A percentile compares a stretch with the other conserved stretches of the same genome.
Conservation (phyloP, 64 coral and sea anemone species). For the Cladopsammia gracilis region DNA sequence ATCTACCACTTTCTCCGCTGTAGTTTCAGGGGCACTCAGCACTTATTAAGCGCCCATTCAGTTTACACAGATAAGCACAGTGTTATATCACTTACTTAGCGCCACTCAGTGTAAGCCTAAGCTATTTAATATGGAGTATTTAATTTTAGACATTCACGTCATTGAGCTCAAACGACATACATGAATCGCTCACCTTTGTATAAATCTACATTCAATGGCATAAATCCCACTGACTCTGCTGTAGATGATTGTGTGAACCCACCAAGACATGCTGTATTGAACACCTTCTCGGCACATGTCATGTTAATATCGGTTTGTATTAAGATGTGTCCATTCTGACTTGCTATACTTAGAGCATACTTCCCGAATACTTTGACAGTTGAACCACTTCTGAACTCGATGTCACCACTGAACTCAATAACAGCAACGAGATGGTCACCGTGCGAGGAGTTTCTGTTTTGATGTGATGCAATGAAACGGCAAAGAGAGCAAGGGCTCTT, state of each 20-base stretch:
- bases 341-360: constrained; percentile 14
- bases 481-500: neutral
- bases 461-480: neutral
- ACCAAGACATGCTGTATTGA: constrained; percentile 46
- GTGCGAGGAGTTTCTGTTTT: neutral
- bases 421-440: neutral
- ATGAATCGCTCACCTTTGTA: no score
- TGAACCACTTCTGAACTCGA: constrained; percentile 15
- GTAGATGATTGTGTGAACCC: constrained; percentile 1
- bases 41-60: no score
- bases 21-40: no score
- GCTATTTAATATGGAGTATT: no score
- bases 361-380: neutral
- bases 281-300: neutral
- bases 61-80: no score
- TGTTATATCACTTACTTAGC: no score
- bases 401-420: neutral
- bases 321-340: constrained; percentile 28
- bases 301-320: constrained; percentile 45
- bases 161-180: no score
- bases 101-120: no score
- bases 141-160: no score
- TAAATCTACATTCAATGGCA: no score
- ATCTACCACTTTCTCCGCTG: no score
- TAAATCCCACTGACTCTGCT: neutral